These are phyloP conservation scores for Epinephelus fuscoguttatus DNA, from an alignment of 2,113 vertebrate genomes.

Conservation along the genomic window DNA sequence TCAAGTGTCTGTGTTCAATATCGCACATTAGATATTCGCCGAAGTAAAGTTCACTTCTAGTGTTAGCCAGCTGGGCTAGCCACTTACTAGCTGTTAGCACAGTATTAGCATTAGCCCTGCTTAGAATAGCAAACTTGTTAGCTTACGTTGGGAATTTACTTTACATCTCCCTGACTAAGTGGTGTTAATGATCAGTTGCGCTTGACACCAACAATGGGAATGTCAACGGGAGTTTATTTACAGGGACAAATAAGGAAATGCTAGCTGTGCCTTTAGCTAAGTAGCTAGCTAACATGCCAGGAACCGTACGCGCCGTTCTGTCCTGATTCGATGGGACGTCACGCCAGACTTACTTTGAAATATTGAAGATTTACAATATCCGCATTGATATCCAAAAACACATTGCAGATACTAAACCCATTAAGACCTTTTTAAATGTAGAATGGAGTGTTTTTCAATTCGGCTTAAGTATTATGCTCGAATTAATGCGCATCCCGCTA, in stretches of 20 bases:
- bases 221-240: background rate
- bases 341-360: constrained; percentile 5
- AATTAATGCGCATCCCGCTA: too few species aligned
- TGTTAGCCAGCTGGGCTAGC: constrained; percentile 41
- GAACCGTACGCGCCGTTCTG: constrained; percentile 17
- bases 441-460: rapidly evolving
- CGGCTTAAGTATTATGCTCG: rapidly evolving
- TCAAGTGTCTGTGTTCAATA: background rate
- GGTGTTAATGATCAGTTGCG: background rate
- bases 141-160: background rate
- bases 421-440: rapidly evolving
- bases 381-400: rapidly evolving
- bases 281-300: constrained; percentile 32
- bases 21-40: background rate
- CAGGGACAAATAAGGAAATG: background rate
- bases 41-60: constrained; percentile 63
- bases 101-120: constrained; percentile 58
- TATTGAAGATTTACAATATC: background rate
- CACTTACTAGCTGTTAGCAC: constrained; percentile 50
- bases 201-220: rapidly evolving
- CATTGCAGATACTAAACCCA: rapidly evolving
- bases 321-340: constrained; percentile 22
- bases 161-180: background rate
- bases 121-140: constrained; percentile 27
- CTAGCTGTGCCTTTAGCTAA: constrained; percentile 16